These are phyloP conservation scores for Falcaria lacertinaria DNA, from an alignment of 2,888 invertebrate species.

Conservation along the genomic window DNA sequence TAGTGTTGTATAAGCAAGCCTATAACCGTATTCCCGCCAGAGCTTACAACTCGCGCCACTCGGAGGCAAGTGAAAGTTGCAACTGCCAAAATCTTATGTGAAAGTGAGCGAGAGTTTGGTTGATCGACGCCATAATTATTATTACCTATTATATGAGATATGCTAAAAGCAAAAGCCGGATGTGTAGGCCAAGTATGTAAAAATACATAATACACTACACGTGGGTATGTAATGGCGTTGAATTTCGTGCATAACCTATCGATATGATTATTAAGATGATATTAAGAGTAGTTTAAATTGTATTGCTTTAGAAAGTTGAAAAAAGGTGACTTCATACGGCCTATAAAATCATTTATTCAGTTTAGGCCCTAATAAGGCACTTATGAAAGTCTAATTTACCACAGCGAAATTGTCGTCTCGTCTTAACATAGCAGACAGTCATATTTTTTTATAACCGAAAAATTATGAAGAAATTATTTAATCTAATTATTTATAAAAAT, in stretches of 20 bases:
- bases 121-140: constrained; percentile 78
- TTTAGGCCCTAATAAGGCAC: no score
- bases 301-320: background rate
- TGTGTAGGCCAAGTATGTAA: constrained; percentile 28
- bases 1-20: no score
- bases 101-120: constrained; percentile 65
- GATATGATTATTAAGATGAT: background rate
- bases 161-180: constrained; percentile 73
- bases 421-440: no score
- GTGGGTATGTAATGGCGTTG: background rate
- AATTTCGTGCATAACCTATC: background rate
- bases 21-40: constrained; percentile 15
- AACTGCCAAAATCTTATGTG: constrained; percentile 74
- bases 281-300: background rate
- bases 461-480: no score
- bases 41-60: constrained; percentile 21
- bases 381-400: no score
- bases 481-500: no score
- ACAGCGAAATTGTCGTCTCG: no score
- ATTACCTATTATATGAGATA: constrained; percentile 75
- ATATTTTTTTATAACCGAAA: no score
- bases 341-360: no score
- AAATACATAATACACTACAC: background rate
- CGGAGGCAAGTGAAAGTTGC: constrained; percentile 60
- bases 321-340: background rate